Percentiles rank a stretch among this genome's conserved stretches.
Conservation (phyloP, 2,888 invertebrate genomes). For the Cephus pulcher region DNA sequence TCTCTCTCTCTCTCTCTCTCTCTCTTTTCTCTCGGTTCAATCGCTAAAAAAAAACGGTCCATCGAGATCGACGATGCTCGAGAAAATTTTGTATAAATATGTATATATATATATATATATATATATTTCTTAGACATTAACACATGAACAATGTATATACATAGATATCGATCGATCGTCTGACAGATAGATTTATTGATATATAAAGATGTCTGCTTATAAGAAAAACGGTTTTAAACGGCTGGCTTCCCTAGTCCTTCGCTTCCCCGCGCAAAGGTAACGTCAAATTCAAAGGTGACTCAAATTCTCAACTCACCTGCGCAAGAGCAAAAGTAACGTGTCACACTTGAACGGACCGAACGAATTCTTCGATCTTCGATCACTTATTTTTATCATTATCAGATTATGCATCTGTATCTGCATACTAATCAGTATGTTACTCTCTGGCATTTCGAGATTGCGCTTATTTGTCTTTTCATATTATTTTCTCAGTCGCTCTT, state of each 20-base stretch:
- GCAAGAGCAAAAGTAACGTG: constrained; percentile 61
- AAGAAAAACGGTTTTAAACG: constrained; percentile 41
- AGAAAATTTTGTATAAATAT: constrained; percentile 37
- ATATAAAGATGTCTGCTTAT: neutral
- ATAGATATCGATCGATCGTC: too few species aligned
- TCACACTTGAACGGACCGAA: constrained; percentile 45
- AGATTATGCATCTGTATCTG: constrained; percentile 8
- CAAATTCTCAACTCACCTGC: constrained; percentile 67
- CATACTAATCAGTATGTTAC: neutral
- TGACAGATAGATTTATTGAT: too few species aligned
- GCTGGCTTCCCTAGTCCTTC: constrained; percentile 66
- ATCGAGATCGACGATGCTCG: constrained; percentile 50
- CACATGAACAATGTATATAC: too few species aligned
- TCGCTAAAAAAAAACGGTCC: constrained; percentile 38
- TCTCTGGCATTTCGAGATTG: neutral
- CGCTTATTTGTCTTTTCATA: too few species aligned
- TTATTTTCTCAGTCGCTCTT: neutral
- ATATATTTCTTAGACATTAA: constrained; percentile 4
- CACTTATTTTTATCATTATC: constrained; percentile 36
- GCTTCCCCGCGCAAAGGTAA: constrained; percentile 66
- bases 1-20: constrained; percentile 10
- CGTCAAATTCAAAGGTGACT: constrained; percentile 63
- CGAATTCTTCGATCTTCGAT: constrained; percentile 54
- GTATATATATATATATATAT: constrained; percentile 22
- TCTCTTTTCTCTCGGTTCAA: neutral